These are phyloP conservation scores for Spialia ferax DNA, from an alignment of 2,888 invertebrate species.

Conservation along the genomic window DNA sequence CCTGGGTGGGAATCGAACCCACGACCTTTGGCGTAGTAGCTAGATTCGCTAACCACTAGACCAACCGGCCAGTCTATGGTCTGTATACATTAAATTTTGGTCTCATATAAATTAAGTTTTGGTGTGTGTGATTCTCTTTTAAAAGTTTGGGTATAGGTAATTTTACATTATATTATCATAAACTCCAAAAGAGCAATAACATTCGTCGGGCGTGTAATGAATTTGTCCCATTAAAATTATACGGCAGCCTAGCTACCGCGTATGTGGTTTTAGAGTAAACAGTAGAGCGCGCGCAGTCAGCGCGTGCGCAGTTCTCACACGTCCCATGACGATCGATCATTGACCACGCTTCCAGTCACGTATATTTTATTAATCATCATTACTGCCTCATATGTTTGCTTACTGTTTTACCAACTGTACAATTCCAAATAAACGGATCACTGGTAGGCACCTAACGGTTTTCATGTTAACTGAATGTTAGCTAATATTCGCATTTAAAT, in stretches of 20 bases:
- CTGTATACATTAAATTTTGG: too few relatives aligned
- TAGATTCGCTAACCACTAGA: too few relatives aligned
- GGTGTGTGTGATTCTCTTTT: too few relatives aligned
- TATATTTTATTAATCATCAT: background rate
- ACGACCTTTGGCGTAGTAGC: too few relatives aligned
- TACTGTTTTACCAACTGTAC: background rate
- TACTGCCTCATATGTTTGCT: background rate
- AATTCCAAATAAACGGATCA: background rate
- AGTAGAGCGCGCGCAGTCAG: background rate
- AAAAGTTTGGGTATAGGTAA: too few relatives aligned
- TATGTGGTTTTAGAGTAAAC: background rate
- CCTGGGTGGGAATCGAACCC: too few relatives aligned
- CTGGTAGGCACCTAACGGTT: background rate
- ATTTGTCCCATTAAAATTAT: too few relatives aligned
- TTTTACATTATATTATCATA: too few relatives aligned
- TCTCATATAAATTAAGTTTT: too few relatives aligned
- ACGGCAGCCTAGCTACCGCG: background rate
- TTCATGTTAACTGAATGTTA: background rate
- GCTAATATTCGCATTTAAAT: background rate
- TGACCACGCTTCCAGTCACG: slow-evolving; percentile 3
- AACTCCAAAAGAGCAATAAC: too few relatives aligned
- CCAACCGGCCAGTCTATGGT: too few relatives aligned
- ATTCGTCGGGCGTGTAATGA: too few relatives aligned
- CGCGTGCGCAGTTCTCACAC: slow-evolving; percentile 7
- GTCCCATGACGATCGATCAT: slow-evolving; percentile 9